Conservation (phyloP, 2,113 vertebrate species). For the Siniperca chuatsi region DNA sequence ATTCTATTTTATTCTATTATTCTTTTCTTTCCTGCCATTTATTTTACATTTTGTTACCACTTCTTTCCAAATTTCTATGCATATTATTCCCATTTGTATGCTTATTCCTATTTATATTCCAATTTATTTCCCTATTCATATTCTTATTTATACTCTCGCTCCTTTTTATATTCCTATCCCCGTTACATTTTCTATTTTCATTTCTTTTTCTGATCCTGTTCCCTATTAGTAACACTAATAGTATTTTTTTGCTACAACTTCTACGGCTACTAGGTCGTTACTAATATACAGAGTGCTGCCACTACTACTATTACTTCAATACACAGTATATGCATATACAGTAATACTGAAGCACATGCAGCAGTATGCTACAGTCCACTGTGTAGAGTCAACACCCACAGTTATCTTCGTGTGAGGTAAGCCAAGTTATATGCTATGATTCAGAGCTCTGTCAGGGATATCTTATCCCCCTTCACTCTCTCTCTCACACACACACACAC, state of each 20-base stretch:
- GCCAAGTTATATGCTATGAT: slow-evolving; percentile 28
- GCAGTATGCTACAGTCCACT: not conserved
- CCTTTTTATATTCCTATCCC: not conserved
- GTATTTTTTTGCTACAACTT: no score
- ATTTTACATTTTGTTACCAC: not conserved
- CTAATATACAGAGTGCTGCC: not conserved
- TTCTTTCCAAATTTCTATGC: not conserved
- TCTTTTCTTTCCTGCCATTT: not conserved
- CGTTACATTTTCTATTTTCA: no score
- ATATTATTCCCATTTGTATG: not conserved
- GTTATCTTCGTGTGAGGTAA: slow-evolving; percentile 42
- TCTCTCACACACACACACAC: slow-evolving; percentile 20
- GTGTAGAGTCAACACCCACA: slow-evolving; percentile 37
- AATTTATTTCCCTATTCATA: no score
- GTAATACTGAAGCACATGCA: not conserved
- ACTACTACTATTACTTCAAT: not conserved
- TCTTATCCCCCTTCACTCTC: slow-evolving; percentile 30
- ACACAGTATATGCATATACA: not conserved
- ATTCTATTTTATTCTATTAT: not conserved
- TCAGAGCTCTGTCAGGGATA: slow-evolving; percentile 42
- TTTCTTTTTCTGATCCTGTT: not conserved
- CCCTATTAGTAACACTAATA: not conserved
- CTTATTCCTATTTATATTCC: not conserved
- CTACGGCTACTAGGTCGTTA: not conserved
- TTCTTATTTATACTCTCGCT: not conserved